Conservation (phyloP, 2,888 invertebrate genomes). For the Dorcus parallelipipedus region DNA sequence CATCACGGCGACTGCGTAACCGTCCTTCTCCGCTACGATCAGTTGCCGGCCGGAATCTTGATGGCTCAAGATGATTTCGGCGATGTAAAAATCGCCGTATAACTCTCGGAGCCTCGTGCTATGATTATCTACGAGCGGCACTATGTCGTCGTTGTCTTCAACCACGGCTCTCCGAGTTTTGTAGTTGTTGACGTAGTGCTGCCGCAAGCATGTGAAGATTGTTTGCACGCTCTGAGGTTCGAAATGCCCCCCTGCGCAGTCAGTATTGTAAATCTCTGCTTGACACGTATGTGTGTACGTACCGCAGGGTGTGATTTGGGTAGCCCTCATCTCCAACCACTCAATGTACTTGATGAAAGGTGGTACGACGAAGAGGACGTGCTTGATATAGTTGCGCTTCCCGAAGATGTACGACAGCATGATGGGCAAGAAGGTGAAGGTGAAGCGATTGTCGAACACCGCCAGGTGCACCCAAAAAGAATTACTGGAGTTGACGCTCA, state of each 20-base stretch:
- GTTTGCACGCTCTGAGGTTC: constrained; percentile 36
- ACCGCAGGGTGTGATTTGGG: constrained; percentile 35
- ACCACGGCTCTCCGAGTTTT: constrained; percentile 63
- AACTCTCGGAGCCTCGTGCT: constrained; percentile 51
- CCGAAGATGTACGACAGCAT: constrained; percentile 52
- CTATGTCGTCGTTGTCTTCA: constrained; percentile 72
- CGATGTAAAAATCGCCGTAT: constrained; percentile 66
- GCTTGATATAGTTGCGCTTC: constrained; percentile 50
- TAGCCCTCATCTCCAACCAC: constrained; percentile 38
- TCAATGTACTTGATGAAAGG: constrained; percentile 39
- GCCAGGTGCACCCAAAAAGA: constrained; percentile 60
- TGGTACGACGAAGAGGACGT: constrained; percentile 55
- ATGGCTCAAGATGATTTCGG: constrained; percentile 57
- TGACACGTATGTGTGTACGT: neutral
- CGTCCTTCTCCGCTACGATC: constrained; percentile 57
- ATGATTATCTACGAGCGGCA: constrained; percentile 58
- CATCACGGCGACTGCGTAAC: constrained; percentile 57
- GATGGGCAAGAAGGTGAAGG: constrained; percentile 40
- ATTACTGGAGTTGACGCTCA: constrained; percentile 50
- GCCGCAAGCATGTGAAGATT: constrained; percentile 39
- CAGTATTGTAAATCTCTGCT: too few species aligned
- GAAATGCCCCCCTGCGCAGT: constrained; percentile 13
- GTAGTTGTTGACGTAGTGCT: constrained; percentile 38
- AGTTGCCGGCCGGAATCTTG: constrained; percentile 53
- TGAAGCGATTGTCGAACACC: constrained; percentile 54